Base-by-base conservation (phyloP, 2,888 invertebrate species). In the Physocephala rufipes region DNA sequence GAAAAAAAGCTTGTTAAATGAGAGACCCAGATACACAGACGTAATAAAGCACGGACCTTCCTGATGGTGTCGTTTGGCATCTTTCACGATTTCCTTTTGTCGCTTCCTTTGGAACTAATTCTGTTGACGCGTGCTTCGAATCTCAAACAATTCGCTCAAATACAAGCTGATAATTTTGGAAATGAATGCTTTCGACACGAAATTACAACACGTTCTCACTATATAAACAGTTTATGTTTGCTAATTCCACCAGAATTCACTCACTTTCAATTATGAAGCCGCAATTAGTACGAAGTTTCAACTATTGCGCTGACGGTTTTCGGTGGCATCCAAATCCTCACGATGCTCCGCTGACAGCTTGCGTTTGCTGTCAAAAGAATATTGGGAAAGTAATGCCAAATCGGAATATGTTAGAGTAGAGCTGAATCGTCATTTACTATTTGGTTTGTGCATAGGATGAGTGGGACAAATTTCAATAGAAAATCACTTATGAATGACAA, bases 61-160 rank as follows among this genome's bases (percentile, higher is more conserved):
- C 76, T 76, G 64, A 84, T 78, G 28, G 84, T 85, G 73, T 85
- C 85, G 73, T 80, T 82, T 36, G 84, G 81, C 85, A 85, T 85
- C 72, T 77, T n/a, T 79, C 19, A 24, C 47, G 36, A 58, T 65
- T 53, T 7, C 9, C 28, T 12, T 5, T 12, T n/a, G 3, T 65
- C 49, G 36, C 55, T 66, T 47, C 5, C 51, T 64, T 16, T 28
- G 51, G 26, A 28, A 26, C 26, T 15, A 47, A 36, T 43, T 28
- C 19, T 28, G 28, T 36, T 63, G 13, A 66, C 53, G 66, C 66
- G 66, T 66, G 65, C 36, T 36, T 36, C 4, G 4, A 9, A 36
- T 4, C 5, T 36, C 36, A 9, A 7, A 4, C 9, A 9, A 4
- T 36, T 36, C 36, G 5, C 36, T 36, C 9, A 7, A 36, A 36